A percentile compares a stretch with the other conserved stretches of the same genome.
These are phyloP conservation scores for Bolinopsis microptera DNA, from an alignment of 37 sponge, comb jelly and placozoan genomes.

Conservation along the genomic window DNA sequence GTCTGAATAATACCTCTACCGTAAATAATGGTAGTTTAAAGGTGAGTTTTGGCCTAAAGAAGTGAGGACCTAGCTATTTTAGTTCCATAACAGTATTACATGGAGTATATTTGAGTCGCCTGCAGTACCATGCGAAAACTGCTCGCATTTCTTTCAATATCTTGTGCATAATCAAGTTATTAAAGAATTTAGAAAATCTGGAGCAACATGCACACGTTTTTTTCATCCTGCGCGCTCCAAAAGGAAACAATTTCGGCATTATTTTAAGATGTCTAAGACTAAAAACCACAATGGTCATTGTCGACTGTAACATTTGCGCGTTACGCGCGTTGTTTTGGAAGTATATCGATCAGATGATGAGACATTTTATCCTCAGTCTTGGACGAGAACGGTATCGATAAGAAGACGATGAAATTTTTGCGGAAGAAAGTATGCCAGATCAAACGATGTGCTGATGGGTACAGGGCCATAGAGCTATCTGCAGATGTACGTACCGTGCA, in stretches of 20 bases:
- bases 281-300: neutral
- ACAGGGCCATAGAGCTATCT: neutral
- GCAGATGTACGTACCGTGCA: too few species aligned
- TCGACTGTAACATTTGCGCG: neutral
- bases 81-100: too few species aligned
- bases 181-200: too few species aligned
- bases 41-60: too few species aligned
- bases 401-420: neutral
- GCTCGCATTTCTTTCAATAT: too few species aligned
- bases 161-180: too few species aligned
- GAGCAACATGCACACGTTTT: neutral
- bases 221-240: neutral
- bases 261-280: neutral
- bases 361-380: neutral
- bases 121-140: too few species aligned
- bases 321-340: neutral
- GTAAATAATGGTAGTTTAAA: too few species aligned
- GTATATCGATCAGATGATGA: neutral
- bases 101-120: too few species aligned
- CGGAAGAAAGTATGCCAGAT: neutral
- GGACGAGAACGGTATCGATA: neutral
- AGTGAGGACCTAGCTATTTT: too few species aligned
- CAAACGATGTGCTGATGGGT: neutral
- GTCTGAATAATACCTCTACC: too few species aligned
- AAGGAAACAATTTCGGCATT: neutral